Conservation (phyloP, 2,888 invertebrate genomes). For the Drosophila kambysellisi region DNA sequence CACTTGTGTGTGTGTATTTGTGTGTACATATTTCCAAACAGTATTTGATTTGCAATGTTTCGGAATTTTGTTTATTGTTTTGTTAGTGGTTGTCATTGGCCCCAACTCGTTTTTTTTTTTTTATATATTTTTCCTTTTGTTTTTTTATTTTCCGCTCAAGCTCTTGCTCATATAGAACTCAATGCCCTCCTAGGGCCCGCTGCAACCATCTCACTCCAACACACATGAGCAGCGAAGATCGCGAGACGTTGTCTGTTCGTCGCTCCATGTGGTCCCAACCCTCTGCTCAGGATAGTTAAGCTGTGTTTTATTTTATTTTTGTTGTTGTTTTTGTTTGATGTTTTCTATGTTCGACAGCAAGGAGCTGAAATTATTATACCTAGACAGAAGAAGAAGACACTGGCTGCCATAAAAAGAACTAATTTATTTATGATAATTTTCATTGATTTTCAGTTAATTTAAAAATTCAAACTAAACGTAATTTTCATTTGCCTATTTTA, state of each 20-base stretch:
- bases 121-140: neutral
- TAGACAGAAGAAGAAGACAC: neutral
- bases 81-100: constrained; percentile 46
- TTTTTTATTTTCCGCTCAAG: constrained; percentile 6
- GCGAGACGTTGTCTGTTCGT: constrained; percentile 30
- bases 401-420: neutral
- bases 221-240: constrained; percentile 27
- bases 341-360: constrained; percentile 32
- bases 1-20: constrained; percentile 2
- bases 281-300: constrained; percentile 32
- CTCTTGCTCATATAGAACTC: constrained; percentile 10
- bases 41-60: constrained; percentile 55
- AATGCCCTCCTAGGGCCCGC: constrained; percentile 6
- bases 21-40: constrained; percentile 26
- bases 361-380: neutral
- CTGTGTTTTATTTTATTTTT: constrained; percentile 4
- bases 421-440: neutral
- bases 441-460: neutral
- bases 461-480: neutral
- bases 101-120: constrained; percentile 8
- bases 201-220: constrained; percentile 24
- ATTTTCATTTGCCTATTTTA: neutral
- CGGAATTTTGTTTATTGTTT: constrained; percentile 56
- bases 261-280: constrained; percentile 60
- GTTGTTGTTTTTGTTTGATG: constrained; percentile 10